Evolutionary conservation across 2,797 vertebrate genomes (phyloP).

Genomic region (Caiman crocodilus): DNA sequence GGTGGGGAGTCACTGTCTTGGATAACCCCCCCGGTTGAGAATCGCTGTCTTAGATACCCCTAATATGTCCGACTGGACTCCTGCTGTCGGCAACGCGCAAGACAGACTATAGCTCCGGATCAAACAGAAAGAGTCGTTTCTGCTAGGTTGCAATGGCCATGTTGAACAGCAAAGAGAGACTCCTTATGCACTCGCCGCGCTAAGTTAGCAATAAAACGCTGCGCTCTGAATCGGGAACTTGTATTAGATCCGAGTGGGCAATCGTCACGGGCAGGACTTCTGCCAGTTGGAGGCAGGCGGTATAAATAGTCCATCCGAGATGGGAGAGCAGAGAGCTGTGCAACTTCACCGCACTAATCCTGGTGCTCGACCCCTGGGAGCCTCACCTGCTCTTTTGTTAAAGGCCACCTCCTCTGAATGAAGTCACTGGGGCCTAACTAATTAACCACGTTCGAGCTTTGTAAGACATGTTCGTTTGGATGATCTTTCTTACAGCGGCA

Average conservation of each 20-base stretch:
- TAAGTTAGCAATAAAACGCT: rapidly evolving
- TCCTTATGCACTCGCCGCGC: not conserved
- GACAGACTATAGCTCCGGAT: not conserved
- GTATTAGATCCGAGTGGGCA: not conserved
- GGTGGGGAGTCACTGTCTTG: not conserved
- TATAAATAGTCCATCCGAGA: not conserved
- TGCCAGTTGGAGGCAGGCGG: not conserved
- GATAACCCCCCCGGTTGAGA: too few relatives aligned
- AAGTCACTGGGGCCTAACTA: not conserved
- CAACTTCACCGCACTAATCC: rapidly evolving
- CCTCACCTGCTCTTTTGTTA: not conserved
- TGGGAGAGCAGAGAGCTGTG: rapidly evolving
- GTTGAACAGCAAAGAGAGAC: not conserved
- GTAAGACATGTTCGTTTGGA: too few relatives aligned
- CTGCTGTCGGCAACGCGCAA: not conserved
- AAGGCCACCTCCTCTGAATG: rapidly evolving
- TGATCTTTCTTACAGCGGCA: not conserved
- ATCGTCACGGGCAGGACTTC: not conserved
- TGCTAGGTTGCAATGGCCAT: not conserved
- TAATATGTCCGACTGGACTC: not conserved
- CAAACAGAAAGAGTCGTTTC: not conserved
- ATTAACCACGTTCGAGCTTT: too few relatives aligned
- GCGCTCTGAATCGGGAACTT: not conserved
- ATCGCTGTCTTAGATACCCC: not conserved
- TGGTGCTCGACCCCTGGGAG: too few relatives aligned